Evolutionary conservation across 2,797 vertebrate genomes (phyloP).

Genomic region (Steatocranus sp.): DNA sequence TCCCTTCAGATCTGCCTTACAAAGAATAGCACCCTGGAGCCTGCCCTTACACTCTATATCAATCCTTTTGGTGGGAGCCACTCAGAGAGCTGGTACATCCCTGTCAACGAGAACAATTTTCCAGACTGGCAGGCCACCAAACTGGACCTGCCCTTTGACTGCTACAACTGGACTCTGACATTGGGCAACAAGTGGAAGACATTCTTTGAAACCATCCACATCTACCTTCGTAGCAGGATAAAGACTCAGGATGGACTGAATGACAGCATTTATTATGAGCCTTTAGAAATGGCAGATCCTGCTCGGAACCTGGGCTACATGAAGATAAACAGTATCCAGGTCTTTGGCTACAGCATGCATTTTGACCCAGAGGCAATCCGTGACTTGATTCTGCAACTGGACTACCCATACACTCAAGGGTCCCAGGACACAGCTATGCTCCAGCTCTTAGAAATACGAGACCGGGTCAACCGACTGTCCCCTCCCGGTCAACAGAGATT

Average conservation of each 20-base stretch:
- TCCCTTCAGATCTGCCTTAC: slow-evolving; percentile 96
- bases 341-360: slow-evolving; percentile 99
- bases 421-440: slow-evolving; percentile 94
- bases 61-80: slow-evolving; percentile 98
- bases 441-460: slow-evolving; percentile 91
- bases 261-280: slow-evolving; percentile 90
- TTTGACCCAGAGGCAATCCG: slow-evolving; percentile 95
- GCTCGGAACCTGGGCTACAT: slow-evolving; percentile 93
- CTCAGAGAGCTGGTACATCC: slow-evolving; percentile 97
- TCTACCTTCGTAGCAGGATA: slow-evolving; percentile 92
- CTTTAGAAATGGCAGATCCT: slow-evolving; percentile 88
- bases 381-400: slow-evolving; percentile 93
- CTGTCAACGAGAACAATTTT: slow-evolving; percentile 87
- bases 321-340: slow-evolving; percentile 97
- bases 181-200: slow-evolving; percentile 98
- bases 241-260: slow-evolving; percentile 82
- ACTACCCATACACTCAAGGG: slow-evolving; percentile 95
- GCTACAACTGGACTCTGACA: slow-evolving; percentile 95
- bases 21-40: slow-evolving; percentile 97
- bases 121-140: slow-evolving; percentile 94
- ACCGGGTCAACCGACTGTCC: slow-evolving; percentile 93
- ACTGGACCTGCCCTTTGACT: slow-evolving; percentile 92
- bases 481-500: slow-evolving; percentile 88
- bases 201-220: slow-evolving; percentile 96
- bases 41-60: slow-evolving; percentile 89